These are phyloP conservation scores for Otolemur crassicaudatus DNA, from an alignment of 2,797 vertebrate genomes.

Conservation along the genomic window DNA sequence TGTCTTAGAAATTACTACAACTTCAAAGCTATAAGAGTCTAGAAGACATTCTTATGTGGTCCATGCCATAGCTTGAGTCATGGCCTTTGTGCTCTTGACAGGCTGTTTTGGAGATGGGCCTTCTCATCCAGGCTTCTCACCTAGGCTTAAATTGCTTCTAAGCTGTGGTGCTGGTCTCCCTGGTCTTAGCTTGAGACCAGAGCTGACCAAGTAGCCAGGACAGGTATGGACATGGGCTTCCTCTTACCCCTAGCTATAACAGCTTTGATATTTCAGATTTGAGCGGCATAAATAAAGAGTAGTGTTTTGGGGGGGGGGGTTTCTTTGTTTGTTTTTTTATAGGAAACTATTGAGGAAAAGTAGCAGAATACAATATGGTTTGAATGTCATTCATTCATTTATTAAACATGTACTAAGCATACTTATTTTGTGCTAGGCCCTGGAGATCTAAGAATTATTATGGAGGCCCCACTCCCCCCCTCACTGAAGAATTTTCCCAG, in stretches of 20 bases:
- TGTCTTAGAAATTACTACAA: constrained; percentile 50
- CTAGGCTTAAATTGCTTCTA: background rate
- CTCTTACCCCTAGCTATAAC: background rate
- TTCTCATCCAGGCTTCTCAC: background rate
- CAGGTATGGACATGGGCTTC: background rate
- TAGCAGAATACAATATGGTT: background rate
- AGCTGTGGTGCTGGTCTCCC: background rate
- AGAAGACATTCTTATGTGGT: background rate
- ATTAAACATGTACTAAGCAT: background rate
- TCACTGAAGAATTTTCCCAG: no score
- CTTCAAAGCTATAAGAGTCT: background rate
- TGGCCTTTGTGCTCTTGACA: background rate
- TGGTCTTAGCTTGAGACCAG: constrained; percentile 23
- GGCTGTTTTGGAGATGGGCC: background rate
- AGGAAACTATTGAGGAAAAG: background rate
- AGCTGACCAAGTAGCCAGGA: background rate
- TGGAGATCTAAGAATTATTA: constrained; percentile 6
- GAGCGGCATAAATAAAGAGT: background rate
- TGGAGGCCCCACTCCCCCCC: background rate
- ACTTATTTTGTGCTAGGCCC: constrained; percentile 8
- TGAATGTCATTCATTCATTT: constrained; percentile 24
- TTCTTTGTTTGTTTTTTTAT: no score
- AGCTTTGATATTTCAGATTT: constrained; percentile 52
- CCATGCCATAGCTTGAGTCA: background rate
- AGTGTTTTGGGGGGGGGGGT: background rate